A percentile compares a stretch with the other conserved stretches of the same genome.
Conservation (phyloP, 2,888 invertebrate genomes). For the Crossocerus cetratus region DNA sequence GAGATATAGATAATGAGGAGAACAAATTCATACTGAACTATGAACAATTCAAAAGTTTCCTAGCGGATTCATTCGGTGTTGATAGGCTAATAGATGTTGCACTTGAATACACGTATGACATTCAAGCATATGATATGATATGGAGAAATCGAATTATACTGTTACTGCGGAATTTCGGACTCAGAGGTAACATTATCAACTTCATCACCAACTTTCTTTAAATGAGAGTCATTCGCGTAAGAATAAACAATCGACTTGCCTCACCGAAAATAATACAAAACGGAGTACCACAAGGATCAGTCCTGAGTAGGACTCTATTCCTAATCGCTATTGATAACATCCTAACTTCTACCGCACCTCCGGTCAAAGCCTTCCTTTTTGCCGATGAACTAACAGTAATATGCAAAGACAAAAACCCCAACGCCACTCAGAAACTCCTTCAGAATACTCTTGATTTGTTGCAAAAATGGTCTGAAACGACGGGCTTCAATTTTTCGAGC, state of each 20-base stretch:
- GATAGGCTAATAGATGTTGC: not conserved
- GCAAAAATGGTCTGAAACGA: constrained; percentile 13
- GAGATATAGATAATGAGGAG: not conserved
- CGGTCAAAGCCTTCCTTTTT: constrained; percentile 24
- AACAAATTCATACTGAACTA: constrained; percentile 1
- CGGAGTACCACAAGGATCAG: constrained; percentile 46
- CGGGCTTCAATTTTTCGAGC: constrained; percentile 38
- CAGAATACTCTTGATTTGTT: constrained; percentile 34
- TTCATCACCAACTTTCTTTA: constrained; percentile 24
- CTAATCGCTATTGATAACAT: constrained; percentile 43
- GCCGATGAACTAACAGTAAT: constrained; percentile 43
- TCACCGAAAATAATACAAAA: constrained; percentile 19
- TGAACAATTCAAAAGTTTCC: not conserved
- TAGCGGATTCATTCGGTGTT: constrained; percentile 2
- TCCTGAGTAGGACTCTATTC: constrained; percentile 44
- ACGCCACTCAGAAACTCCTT: constrained; percentile 8
- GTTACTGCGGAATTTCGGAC: constrained; percentile 9
- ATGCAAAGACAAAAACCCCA: constrained; percentile 7
- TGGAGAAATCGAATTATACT: constrained; percentile 20
- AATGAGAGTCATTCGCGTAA: constrained; percentile 17
- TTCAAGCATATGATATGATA: constrained; percentile 23
- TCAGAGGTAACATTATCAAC: constrained; percentile 12
- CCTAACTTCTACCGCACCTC: constrained; percentile 2
- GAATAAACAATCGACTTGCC: constrained; percentile 1
- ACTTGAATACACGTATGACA: not conserved